Conservation (phyloP, 2,113 vertebrate species). For the Platichthys flesus region DNA sequence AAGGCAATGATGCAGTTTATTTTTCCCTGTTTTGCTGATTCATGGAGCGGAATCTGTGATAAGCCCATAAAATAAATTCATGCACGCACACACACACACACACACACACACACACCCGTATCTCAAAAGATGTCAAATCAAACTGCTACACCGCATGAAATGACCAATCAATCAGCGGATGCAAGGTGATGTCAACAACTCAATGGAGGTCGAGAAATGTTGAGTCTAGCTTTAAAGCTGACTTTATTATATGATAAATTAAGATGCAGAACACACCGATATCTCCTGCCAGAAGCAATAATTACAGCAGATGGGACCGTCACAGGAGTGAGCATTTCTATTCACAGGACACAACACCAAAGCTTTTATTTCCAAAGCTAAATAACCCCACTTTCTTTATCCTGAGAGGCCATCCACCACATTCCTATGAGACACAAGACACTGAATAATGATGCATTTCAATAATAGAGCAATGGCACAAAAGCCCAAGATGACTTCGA, state of each 20-base stretch:
- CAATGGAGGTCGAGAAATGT: slow-evolving; percentile 18
- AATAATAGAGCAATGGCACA: too few species aligned
- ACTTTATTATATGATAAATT: slow-evolving; percentile 30
- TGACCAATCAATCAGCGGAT: slow-evolving; percentile 25
- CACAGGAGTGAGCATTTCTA: slow-evolving; percentile 21
- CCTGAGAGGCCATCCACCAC: background rate
- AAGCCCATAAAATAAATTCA: background rate
- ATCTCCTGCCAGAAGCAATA: slow-evolving; percentile 42
- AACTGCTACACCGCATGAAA: background rate
- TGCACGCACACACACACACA: background rate
- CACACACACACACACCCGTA: background rate
- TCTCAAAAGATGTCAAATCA: slow-evolving; percentile 20
- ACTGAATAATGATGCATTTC: too few species aligned
- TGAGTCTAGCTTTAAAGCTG: slow-evolving; percentile 18
- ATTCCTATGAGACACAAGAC: background rate
- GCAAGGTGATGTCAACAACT: slow-evolving; percentile 30
- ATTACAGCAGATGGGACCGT: slow-evolving; percentile 41
- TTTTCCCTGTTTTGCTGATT: background rate
- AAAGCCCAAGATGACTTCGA: too few species aligned
- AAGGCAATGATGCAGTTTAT: background rate
- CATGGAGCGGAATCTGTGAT: background rate
- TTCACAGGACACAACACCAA: slow-evolving; percentile 23
- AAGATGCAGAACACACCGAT: slow-evolving; percentile 23
- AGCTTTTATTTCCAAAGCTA: slow-evolving; percentile 23
- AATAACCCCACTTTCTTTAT: background rate